Base-by-base conservation (phyloP, 2,888 invertebrate genomes). In the Mesorhabditis belari region DNA sequence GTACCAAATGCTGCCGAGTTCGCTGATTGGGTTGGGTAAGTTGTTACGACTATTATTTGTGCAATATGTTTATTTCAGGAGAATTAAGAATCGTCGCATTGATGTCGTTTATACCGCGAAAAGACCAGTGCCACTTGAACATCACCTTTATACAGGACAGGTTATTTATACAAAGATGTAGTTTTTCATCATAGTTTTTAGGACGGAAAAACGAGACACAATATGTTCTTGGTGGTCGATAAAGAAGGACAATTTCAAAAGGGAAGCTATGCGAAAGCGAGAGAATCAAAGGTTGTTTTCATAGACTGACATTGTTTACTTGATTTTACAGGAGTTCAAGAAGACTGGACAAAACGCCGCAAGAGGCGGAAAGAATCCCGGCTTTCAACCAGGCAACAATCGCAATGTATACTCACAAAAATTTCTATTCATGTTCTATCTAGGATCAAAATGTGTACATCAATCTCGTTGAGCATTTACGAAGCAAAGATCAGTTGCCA, bases 1-100 rank as follows among this genome's bases (percentile, higher is more conserved):
- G 96, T 96, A 25, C 96, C 96, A 0, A 99, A 99, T 82, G 90
- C 92, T 0, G 85, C 92, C 65, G 91, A 95, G 82, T 92, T 98
- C 83, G 98, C 98, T 49, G 84, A 84, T 63, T 86, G 86, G 86
- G 83, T 86, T 50, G 85, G 86, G 84, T 85, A 72, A 73, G 82
- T 71, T 28, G 25, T n/a, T 62, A 4, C 27, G 26, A 2, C 1
- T 19, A 51, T 21, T 9, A 23, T 17, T 25, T 49, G 19, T 4
- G 17, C 21, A 12, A 24, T 4, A 1, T 9, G n/a, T 5, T 17
- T 6, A 24, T 65, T 72, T 9, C 67, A 84, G 84, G 44, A 77
- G 84, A 21, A 85, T 83, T 55, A 85, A 85, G 83, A 88, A 89
- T 76, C 87, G 90, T 63, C 91, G 90, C 81, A 86, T 87, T 60